Percentiles rank a stretch among this genome's conserved stretches.
Conservation (phyloP, 2,113 vertebrate genomes). For the Oceanodroma tethys region DNA sequence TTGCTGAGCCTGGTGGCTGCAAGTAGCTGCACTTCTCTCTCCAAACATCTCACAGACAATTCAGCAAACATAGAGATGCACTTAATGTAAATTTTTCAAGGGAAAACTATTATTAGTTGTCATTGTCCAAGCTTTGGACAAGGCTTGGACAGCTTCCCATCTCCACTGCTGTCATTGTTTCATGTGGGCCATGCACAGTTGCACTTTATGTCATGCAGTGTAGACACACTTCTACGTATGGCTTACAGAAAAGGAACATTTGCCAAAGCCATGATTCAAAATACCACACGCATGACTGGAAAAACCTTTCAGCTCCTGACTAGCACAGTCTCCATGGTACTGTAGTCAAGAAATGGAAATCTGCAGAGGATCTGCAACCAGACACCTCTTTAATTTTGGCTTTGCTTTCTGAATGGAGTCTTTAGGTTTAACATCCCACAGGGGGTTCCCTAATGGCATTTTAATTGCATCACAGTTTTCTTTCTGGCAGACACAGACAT, state of each 20-base stretch:
- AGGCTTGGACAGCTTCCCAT: background rate
- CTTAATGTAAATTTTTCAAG: background rate
- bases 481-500: constrained; percentile 55
- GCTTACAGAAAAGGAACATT: background rate
- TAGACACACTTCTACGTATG: background rate
- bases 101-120: background rate
- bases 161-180: background rate
- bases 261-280: constrained; percentile 36
- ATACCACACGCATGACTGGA: constrained; percentile 51
- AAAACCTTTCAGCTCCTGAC: constrained; percentile 48
- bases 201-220: background rate
- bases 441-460: constrained; percentile 56
- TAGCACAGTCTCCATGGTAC: constrained; percentile 2
- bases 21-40: background rate
- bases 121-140: background rate
- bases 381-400: constrained; percentile 64
- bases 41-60: background rate
- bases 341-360: constrained; percentile 51
- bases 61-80: background rate
- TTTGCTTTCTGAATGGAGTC: constrained; percentile 58
- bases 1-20: background rate
- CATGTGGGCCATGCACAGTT: background rate
- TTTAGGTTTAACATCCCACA: constrained; percentile 57
- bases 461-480: constrained; percentile 67
- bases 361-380: constrained; percentile 66